Base-by-base conservation (phyloP, 1,140 invertebrate genomes). In the Heliconius nattereri region DNA sequence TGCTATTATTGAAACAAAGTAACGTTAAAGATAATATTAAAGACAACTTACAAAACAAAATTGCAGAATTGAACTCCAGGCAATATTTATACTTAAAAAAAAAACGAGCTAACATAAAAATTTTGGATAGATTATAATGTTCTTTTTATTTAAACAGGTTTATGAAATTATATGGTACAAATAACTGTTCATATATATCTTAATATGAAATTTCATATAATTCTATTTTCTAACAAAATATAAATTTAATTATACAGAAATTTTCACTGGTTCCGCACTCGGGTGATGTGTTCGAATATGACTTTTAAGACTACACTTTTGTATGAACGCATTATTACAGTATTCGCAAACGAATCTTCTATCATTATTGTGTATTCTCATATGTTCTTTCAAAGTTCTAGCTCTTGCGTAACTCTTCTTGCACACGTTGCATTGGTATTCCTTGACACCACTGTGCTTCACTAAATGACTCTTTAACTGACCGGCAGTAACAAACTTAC, bases 271-370 rank as follows among this genome's bases (percentile, higher is more conserved):
- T 72, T 90, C 91, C 0, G 81, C 80, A 66, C 84, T 88, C 9
- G 91, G 88, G 82, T 94, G 90, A 76, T 94, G 93, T 2, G 90
- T 90, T 74, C 89, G 83, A 35, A 94, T 85, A 80, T 95, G 94
- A 78, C 88, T 91, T 78, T 94, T 90, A 7, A 94, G 80, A 74
- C 92, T 93, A 78, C 91, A 92, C 76, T 94, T 94, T 77, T 94
- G 94, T 1, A 94, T 90, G 84, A 95, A 95, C 7, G 95, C 94
- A 75, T 95, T 95, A 84, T 94, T 92, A 87, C 95, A 96, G 52
- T 90, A 90, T 76, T 94, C 89, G 87, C 95, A 96, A 20, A 89
- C 85, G 73, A 94, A 91, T 78, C 86, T 80, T 71, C 85, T 92
- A 88, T 87, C 95, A 89, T 81, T 94, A 84, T 78, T 95, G 83